Base-by-base conservation (phyloP, 2,888 invertebrate species). In the Lymantria monacha region DNA sequence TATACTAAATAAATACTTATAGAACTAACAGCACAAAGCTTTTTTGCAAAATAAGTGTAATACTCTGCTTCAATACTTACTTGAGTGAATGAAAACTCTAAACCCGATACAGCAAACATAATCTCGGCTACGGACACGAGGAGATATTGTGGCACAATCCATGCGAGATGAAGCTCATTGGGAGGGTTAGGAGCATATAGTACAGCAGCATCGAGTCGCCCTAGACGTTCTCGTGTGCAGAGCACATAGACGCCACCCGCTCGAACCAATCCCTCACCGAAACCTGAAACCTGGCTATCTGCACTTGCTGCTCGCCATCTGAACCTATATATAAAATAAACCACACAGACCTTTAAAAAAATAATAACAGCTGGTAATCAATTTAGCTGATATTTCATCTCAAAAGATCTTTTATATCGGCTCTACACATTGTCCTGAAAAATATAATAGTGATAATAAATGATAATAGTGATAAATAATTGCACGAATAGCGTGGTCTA, bases 51-150 rank as follows among this genome's bases (percentile, higher is more conserved):
- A 22, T 22, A 22, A 5, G 5, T 22, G 2, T 5, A 5, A 3
- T 22, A 22, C 5, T 22, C 22, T 5, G 5, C 3, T 5, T 22
- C 22, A 22, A 22, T 22, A 22, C 22, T 22, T 5, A 83, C 95
- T 92, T 96, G 95, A 3, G 95, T 95, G 74, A 96, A 97, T 0
- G 96, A 95, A 81, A 97, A 97, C 71, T 96, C 95, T 14, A 97
- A 87, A 0, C 97, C 97, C 2, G 96, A 95, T 7, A 97, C 94
- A 0, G 96, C 95, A 74, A 97, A 96, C 91, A 97, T 93, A 42
- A 97, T 94, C 85, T 97, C 97, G 0, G 95, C 96, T 3, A 95
- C 78, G 0, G 97, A 96, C 48, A 97, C 94, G 10, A 96, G 85
- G 36, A 96, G 77, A 75, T 96, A 97, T 79, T 97, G 97, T 0